Evolutionary conservation across 2,888 invertebrate species (phyloP), one percentile per base, ranked within the genome.

Genomic region (Volucella bombylans): DNA sequence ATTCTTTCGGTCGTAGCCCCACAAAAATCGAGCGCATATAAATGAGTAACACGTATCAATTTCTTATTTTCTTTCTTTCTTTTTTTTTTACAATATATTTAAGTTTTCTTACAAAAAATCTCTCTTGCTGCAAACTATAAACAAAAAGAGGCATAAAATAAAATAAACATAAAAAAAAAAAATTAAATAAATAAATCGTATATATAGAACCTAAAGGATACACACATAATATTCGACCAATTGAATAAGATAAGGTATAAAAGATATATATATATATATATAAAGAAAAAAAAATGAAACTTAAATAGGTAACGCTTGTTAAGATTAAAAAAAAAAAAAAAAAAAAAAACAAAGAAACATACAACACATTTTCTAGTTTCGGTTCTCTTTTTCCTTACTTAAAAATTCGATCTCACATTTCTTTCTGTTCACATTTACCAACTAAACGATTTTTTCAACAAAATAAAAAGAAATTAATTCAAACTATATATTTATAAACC

Each of bases 171-270:
- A 23, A 23, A 23, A 2, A 4, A 73, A 61, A 73, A 71, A 55
- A 62, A 52, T 54, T 4, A 57, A 52, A 57, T 18, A 61, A 54
- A 76, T 41, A 73, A 52, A 65, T 72, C 49, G 50, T 86, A 80
- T 64, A 69, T 82, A 83, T 78, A 74, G 73, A 61, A 69, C 71
- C 31, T 82, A 86, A 81, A 77, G 61, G 81, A 79, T 74, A 86
- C 64, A 83, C 64, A 83, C 73, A 80, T 80, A 79, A 83, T 87
- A 87, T 86, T 87, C 81, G 87, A 87, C 87, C 87, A 87, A 87
- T 87, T 83, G 83, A 83, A 81, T 85, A 86, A 87, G 86, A 87
- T 85, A 81, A 82, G 78, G 78, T 74, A 78, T 86, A 81, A 71
- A 68, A 62, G 6, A 31, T 31, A 31, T 31, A 31, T 31, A 31